phyloP scores from a whole-genome alignment of 2,888 invertebrate species.

The Tachina grossa region DNA sequence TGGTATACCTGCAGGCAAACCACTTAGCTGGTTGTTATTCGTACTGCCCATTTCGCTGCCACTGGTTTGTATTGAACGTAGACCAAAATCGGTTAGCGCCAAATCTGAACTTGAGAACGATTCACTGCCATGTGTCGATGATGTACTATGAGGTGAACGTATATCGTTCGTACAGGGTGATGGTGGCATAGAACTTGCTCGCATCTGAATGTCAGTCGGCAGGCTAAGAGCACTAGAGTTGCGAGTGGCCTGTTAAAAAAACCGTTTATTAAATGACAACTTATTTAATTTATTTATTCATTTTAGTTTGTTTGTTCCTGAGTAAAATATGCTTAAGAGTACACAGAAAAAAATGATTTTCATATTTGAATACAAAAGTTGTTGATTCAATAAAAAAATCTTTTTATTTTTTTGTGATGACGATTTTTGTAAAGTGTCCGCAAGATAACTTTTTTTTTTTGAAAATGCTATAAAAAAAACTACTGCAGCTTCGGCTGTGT shows the following conservation, averaged over 20 bases:
- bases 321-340: neutral
- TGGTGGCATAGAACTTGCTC: constrained; percentile 85
- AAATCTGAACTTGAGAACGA: constrained; percentile 89
- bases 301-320: no score
- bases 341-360: no score
- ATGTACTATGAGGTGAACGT: constrained; percentile 87
- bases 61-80: constrained; percentile 74
- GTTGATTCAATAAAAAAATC: no score
- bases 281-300: no score
- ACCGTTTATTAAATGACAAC: no score
- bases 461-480: no score
- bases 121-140: constrained; percentile 90
- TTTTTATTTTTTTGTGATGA: no score
- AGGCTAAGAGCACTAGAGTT: constrained; percentile 79
- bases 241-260: constrained; percentile 74
- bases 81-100: constrained; percentile 85
- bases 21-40: constrained; percentile 75
- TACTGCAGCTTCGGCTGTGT: no score
- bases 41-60: constrained; percentile 76
- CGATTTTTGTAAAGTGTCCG: no score
- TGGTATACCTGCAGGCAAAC: constrained; percentile 51
- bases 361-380: no score
- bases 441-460: no score
- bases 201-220: constrained; percentile 78
- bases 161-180: constrained; percentile 86